phyloP scores from a whole-genome alignment of 2,888 invertebrate genomes.

The Meandrusa payeni region DNA sequence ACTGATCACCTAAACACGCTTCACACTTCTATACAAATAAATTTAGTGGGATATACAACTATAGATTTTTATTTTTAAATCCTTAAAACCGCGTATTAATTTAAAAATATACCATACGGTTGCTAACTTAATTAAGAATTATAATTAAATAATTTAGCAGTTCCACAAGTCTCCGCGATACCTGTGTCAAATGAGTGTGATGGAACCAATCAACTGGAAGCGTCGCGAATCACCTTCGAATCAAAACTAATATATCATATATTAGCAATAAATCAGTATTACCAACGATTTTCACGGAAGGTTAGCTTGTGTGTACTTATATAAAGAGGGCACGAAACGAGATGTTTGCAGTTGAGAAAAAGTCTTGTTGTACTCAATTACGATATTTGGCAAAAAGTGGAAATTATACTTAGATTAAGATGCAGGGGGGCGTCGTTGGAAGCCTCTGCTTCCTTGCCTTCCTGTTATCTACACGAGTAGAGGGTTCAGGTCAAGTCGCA shows the following conservation, averaged over 20 bases:
- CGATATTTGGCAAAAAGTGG: conserved; percentile 27
- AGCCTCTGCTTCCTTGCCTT: conserved; percentile 41
- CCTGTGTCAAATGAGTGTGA: conserved; percentile 30
- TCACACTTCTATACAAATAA: conserved; percentile 34
- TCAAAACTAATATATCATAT: conserved; percentile 32
- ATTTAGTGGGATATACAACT: conserved; percentile 38
- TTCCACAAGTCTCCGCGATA: conserved; percentile 26
- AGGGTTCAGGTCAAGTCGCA: conserved; percentile 26
- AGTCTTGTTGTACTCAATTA: conserved; percentile 24
- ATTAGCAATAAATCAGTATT: conserved; percentile 36
- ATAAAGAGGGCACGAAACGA: conserved; percentile 23
- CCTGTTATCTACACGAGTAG: conserved; percentile 34
- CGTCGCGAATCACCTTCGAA: conserved; percentile 34
- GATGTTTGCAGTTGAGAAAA: conserved; percentile 26
- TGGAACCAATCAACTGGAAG: conserved; percentile 34
- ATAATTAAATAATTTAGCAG: conserved; percentile 12
- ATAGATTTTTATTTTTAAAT: conserved; percentile 19
- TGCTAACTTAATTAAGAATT: conserved; percentile 14
- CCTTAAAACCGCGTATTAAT: neutral
- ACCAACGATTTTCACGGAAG: conserved; percentile 33
- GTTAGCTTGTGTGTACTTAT: conserved; percentile 31
- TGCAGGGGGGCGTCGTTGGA: conserved; percentile 37
- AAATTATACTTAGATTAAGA: conserved; percentile 27
- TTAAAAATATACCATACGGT: too few relatives aligned
- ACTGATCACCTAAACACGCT: conserved; percentile 37